Percentiles rank a stretch among this genome's conserved stretches.
phyloP scores from a whole-genome alignment of 2,888 invertebrate genomes.

The Dugesia japonica region DNA sequence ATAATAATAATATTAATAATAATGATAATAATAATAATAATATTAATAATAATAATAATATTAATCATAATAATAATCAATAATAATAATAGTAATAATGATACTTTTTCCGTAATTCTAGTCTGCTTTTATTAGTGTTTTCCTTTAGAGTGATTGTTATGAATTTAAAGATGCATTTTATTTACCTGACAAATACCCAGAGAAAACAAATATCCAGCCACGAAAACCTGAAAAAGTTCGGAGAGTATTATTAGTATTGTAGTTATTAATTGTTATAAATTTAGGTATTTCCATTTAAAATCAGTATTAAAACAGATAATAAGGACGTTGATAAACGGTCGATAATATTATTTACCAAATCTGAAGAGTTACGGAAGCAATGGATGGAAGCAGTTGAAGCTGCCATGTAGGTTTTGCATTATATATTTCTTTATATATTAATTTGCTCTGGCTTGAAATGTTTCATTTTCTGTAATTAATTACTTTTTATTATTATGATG shows the following conservation, averaged over 20 bases:
- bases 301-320: neutral
- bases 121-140: no score
- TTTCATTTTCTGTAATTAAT: no score
- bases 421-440: no score
- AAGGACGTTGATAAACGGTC: neutral
- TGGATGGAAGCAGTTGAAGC: conserved; percentile 11
- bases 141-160: neutral
- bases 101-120: no score
- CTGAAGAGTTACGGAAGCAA: neutral
- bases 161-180: conserved; percentile 15
- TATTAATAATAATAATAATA: no score
- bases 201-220: conserved; percentile 5
- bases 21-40: neutral
- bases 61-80: no score
- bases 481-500: no score
- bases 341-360: neutral
- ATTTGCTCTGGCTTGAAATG: no score
- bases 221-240: neutral
- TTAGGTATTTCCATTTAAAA: conserved; percentile 7
- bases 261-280: neutral
- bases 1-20: neutral
- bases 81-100: no score
- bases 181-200: neutral
- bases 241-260: neutral
- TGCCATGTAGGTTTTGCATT: neutral